Evolutionary conservation across 1,140 invertebrate genomes (phyloP).

Genomic region (Drosophila pectinifera): DNA sequence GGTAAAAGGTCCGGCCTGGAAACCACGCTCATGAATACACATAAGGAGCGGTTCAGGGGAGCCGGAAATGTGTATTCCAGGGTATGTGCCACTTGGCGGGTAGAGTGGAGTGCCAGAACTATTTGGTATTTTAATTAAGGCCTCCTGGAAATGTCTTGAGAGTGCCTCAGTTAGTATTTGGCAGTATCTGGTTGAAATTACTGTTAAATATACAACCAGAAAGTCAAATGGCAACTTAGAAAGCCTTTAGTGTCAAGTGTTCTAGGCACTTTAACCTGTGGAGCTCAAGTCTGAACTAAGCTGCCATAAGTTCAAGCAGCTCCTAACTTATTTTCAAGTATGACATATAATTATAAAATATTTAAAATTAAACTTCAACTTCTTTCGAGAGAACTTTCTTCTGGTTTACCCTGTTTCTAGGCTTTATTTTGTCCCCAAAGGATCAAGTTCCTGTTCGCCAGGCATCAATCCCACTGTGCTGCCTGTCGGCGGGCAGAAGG

Average conservation of each 20-base stretch:
- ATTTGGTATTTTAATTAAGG: slow-evolving; percentile 3
- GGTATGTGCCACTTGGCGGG: background rate
- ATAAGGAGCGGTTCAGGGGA: slow-evolving; percentile 7
- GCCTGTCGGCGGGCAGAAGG: slow-evolving; percentile 9
- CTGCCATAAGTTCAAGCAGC: background rate
- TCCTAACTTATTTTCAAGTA: background rate
- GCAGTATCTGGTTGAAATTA: background rate
- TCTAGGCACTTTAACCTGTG: background rate
- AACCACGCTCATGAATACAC: slow-evolving; percentile 8
- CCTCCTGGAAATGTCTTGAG: background rate
- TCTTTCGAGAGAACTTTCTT: no score
- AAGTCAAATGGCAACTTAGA: no score
- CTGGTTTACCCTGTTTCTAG: no score
- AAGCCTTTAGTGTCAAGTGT: background rate
- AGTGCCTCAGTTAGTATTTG: no score
- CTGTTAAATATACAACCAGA: background rate
- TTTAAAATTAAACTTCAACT: no score
- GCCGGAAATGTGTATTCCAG: background rate
- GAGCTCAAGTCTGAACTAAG: background rate
- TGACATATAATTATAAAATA: no score
- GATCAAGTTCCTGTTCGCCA: background rate
- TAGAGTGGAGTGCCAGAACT: background rate
- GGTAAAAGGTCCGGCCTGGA: slow-evolving; percentile 9
- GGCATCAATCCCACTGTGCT: slow-evolving; percentile 22
- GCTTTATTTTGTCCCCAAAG: background rate